Evolutionary conservation across 2,113 vertebrate genomes (phyloP).

Genomic region (Indicator maculatus): DNA sequence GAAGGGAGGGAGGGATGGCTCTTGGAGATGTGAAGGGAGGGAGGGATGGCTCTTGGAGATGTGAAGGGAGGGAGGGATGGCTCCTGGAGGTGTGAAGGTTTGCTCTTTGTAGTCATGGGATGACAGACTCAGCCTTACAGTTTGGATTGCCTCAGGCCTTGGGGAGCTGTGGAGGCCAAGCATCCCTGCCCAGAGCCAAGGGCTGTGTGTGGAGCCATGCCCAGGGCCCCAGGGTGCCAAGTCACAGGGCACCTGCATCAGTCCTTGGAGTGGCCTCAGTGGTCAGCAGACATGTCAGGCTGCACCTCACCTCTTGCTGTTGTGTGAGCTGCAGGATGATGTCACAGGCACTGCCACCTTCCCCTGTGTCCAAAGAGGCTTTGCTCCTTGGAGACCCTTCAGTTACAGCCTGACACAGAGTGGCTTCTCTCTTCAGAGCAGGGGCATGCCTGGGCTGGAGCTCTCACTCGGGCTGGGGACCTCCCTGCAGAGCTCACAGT

Average conservation of each 20-base stretch:
- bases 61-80: too few species aligned
- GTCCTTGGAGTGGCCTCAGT: neutral
- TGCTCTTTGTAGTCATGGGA: neutral
- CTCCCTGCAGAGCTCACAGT: conserved; percentile 49
- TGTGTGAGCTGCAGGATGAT: accelerated
- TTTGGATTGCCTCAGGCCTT: neutral
- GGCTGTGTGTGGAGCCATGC: neutral
- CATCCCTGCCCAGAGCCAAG: neutral
- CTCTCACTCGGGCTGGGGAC: neutral
- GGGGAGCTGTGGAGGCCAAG: neutral
- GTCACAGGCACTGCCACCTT: neutral
- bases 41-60: too few species aligned
- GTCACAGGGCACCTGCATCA: neutral
- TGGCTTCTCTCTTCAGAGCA: conserved; percentile 68
- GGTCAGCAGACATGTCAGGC: neutral
- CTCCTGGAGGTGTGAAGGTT: too few species aligned
- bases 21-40: too few species aligned
- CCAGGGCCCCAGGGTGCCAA: neutral
- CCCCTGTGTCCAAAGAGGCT: neutral
- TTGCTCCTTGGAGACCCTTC: neutral
- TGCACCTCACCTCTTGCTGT: neutral
- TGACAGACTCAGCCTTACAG: neutral
- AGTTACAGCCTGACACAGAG: neutral
- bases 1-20: too few species aligned
- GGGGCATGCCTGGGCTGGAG: neutral